phyloP scores from a whole-genome alignment of 2,113 vertebrate species.

The Pithys albifrons region DNA sequence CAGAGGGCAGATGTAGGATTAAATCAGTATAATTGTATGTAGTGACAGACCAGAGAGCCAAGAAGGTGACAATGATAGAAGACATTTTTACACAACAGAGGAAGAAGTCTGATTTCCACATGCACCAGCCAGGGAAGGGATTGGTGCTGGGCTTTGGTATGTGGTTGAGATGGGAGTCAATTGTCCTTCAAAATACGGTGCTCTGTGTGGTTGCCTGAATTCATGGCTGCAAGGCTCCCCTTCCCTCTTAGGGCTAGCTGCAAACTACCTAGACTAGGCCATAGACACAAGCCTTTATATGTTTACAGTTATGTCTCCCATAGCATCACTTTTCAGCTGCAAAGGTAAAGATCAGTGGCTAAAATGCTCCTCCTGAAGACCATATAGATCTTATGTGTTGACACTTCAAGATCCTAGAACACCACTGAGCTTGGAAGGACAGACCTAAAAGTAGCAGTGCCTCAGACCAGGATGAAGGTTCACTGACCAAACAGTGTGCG shows the following conservation, averaged over 20 bases:
- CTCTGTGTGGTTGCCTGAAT: background rate
- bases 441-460: background rate
- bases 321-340: background rate
- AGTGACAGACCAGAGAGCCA: background rate
- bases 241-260: background rate
- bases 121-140: background rate
- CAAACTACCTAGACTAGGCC: background rate
- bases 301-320: background rate
- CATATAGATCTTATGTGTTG: background rate
- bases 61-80: accelerated
- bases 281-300: background rate
- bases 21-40: background rate
- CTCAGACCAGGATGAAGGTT: background rate
- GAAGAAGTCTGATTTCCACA: background rate
- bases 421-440: background rate
- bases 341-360: background rate
- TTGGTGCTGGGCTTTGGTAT: background rate
- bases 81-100: background rate
- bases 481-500: background rate
- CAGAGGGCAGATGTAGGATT: background rate
- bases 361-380: background rate
- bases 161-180: background rate
- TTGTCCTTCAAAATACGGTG: background rate
- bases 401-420: background rate
- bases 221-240: background rate